A percentile compares a stretch with the other conserved stretches of the same genome.
These are phyloP conservation scores for zebrafish (Danio rerio) DNA, from an alignment of 2,113 vertebrate species.

Conservation along the genomic window DNA sequence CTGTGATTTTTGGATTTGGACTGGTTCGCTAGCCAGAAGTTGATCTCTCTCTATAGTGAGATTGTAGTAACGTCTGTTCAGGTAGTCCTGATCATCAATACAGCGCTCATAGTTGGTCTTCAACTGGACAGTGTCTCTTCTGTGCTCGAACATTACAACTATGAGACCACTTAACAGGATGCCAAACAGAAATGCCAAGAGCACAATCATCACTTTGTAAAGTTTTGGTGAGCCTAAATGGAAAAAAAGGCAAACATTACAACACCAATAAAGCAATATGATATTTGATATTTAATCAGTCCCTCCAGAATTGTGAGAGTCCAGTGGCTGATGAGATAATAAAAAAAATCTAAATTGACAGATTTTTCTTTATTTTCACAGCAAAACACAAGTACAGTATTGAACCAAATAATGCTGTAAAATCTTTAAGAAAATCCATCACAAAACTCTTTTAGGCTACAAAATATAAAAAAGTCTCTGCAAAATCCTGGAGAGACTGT, in stretches of 20 bases:
- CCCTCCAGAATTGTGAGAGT: no score
- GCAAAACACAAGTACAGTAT: no score
- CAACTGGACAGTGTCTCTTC: constrained; percentile 1
- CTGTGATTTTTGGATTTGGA: neutral
- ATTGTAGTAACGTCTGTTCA: neutral
- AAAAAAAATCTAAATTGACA: no score
- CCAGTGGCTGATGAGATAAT: no score
- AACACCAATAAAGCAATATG: no score
- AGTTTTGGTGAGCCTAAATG: neutral
- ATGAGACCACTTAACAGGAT: constrained; percentile 48
- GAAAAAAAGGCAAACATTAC: neutral
- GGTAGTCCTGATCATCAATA: neutral
- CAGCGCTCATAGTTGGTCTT: constrained; percentile 38
- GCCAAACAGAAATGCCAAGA: constrained; percentile 29
- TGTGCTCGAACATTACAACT: neutral
- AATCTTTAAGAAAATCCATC: no score
- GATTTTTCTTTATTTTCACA: no score
- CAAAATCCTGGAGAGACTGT: no score
- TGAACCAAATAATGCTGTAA: no score
- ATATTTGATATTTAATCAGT: no score
- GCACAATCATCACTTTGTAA: constrained; percentile 19
- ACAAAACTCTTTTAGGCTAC: no score
- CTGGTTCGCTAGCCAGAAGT: constrained; percentile 21
- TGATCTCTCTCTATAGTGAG: constrained; percentile 23
- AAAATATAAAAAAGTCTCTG: no score